phyloP scores from a whole-genome alignment of 2,888 invertebrate species.

The Aporophyla lueneburgensis region DNA sequence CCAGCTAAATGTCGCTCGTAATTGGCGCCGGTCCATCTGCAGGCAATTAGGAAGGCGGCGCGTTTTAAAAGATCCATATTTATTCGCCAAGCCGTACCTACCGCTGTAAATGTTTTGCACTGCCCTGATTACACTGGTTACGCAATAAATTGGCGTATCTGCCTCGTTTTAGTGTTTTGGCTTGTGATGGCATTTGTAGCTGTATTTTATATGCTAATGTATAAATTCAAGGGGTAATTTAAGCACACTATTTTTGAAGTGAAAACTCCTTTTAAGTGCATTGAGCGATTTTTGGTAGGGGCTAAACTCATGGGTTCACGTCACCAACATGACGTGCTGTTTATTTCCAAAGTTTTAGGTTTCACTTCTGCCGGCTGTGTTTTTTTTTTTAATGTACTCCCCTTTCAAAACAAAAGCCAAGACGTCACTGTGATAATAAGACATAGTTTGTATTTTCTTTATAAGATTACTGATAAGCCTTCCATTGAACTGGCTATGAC shows the following conservation, averaged over 20 bases:
- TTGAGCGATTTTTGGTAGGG: no score
- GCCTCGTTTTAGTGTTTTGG: constrained; percentile 55
- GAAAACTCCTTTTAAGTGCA: no score
- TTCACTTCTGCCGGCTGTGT: no score
- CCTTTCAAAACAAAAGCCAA: background rate
- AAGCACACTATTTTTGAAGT: no score
- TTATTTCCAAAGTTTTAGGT: no score
- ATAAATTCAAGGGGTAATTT: background rate
- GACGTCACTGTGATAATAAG: background rate
- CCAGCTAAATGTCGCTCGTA: constrained; percentile 83
- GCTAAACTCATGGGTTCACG: no score
- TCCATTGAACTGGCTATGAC: no score
- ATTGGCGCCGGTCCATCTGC: constrained; percentile 89
- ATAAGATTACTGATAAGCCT: background rate
- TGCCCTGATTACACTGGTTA: constrained; percentile 76
- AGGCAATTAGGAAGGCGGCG: constrained; percentile 86
- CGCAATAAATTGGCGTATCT: constrained; percentile 68
- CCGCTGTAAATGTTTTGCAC: constrained; percentile 74
- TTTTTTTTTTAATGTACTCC: no score
- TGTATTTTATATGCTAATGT: background rate
- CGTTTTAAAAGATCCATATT: constrained; percentile 89
- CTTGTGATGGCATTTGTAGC: constrained; percentile 22
- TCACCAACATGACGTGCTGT: no score
- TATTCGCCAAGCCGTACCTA: constrained; percentile 77
- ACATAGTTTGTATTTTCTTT: background rate